Evolutionary conservation across 2,888 invertebrate genomes (phyloP).

Genomic region (Arctia plantaginis): DNA sequence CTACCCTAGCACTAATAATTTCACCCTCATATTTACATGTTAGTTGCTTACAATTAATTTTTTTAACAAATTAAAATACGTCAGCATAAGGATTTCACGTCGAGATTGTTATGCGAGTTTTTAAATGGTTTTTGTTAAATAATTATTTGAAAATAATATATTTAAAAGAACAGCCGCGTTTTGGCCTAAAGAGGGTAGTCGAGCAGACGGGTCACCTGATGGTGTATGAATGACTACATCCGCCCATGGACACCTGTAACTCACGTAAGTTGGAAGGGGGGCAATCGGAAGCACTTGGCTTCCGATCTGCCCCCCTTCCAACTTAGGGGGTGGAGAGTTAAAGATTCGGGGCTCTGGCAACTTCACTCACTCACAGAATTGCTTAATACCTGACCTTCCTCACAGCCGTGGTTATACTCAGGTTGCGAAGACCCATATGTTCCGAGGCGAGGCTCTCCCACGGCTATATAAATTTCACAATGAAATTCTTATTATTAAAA

Average conservation of each 20-base stretch:
- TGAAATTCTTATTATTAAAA: background rate
- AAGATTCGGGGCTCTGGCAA: too few relatives aligned
- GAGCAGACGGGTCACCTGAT: too few relatives aligned
- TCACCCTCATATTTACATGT: constrained; percentile 11
- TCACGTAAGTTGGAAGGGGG: too few relatives aligned
- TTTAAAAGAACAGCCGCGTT: background rate
- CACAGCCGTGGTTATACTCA: too few relatives aligned
- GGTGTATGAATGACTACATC: too few relatives aligned
- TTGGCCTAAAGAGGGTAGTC: background rate
- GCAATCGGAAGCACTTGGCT: too few relatives aligned
- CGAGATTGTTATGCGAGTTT: constrained; percentile 30
- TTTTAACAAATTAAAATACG: constrained; percentile 24
- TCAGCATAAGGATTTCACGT: constrained; percentile 28
- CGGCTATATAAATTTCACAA: background rate
- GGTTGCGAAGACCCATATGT: background rate
- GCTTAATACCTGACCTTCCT: too few relatives aligned
- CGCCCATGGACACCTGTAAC: too few relatives aligned
- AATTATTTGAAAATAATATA: constrained; percentile 8
- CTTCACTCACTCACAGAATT: too few relatives aligned
- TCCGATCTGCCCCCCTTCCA: too few relatives aligned
- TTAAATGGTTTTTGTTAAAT: constrained; percentile 14
- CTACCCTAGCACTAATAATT: constrained; percentile 5
- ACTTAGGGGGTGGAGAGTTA: too few relatives aligned
- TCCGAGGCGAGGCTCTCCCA: background rate
- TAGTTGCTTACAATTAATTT: constrained; percentile 9